Conservation (phyloP, 2,113 vertebrate species). For the Chascanopsetta lugubris region DNA sequence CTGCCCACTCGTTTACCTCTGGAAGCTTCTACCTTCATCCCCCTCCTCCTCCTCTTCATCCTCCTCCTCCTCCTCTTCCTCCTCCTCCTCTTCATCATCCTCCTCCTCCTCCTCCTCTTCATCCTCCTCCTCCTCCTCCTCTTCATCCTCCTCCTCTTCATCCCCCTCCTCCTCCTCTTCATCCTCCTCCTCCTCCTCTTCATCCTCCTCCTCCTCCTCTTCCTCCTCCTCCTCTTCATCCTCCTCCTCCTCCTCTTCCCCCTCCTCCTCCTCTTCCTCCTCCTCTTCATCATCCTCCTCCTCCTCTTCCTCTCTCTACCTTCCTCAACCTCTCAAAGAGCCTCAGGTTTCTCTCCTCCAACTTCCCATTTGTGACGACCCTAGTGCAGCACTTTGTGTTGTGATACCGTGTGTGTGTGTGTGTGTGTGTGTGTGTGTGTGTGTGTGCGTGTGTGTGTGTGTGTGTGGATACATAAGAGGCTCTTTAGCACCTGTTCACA, state of each 20-base stretch:
- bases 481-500: conserved; percentile 56
- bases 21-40: conserved; percentile 19
- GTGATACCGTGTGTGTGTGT: conserved; percentile 8
- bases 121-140: conserved; percentile 19
- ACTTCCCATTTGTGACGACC: background rate
- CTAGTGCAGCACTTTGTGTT: background rate
- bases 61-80: no score
- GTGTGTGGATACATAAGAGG: conserved; percentile 33
- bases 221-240: background rate
- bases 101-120: background rate
- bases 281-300: background rate
- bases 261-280: background rate
- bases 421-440: background rate
- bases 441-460: conserved; percentile 15
- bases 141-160: background rate
- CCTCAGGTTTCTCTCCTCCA: conserved; percentile 1
- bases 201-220: no score
- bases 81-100: no score
- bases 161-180: background rate
- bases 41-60: no score
- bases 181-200: background rate
- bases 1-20: conserved; percentile 40
- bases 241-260: background rate
- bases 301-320: background rate
- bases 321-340: conserved; percentile 19